Evolutionary conservation across 2,888 invertebrate genomes (phyloP), one percentile per base, ranked within the genome.

Genomic region (Stratiomys singularior): DNA sequence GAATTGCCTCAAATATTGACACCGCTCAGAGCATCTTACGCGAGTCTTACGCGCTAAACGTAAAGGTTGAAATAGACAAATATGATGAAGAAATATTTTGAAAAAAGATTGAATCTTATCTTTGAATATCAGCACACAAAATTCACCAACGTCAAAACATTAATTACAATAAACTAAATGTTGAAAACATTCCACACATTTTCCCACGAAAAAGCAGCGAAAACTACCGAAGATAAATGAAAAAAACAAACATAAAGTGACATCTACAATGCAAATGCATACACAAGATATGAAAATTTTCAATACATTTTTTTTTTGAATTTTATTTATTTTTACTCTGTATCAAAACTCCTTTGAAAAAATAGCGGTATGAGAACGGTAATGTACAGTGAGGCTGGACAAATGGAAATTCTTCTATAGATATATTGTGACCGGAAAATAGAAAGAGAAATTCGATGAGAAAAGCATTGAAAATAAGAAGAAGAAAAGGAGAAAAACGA

Each of bases 351-450:
- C 46, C 47, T 47, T 47, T 69, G 13, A 13, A 15, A 69, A 69
- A 69, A 5, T 23, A 60, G 46, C 25, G n/a, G 46, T 47, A 69
- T 69, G 69, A 47, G 46, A 7, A 46, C 28, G 15, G 25, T 69
- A 25, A 18, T 47, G 30, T 69, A 69, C 69, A 69, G 69, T 69
- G 46, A 69, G 13, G 69, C 69, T 69, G 46, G 69, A 47, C 46
- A 69, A 69, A 46, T 69, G 66, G 30, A 66, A 30, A 66, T 66
- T 30, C 66, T 37, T 66, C 66, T 66, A 37, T 9, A 37, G 37
- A 37, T 37, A 5, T 18, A 66, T 37, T 28, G 52, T 52, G 23
- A 69, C 69, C 69, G 30, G 69, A 30, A 69, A 69, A 69, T 69
- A 69, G 66, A 37, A 69, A 47, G 25, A 69, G 46, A 18, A 47